A percentile compares a stretch with the other conserved stretches of the same genome.
phyloP scores from a whole-genome alignment of 2,113 vertebrate genomes.

The Catharus minimus region DNA sequence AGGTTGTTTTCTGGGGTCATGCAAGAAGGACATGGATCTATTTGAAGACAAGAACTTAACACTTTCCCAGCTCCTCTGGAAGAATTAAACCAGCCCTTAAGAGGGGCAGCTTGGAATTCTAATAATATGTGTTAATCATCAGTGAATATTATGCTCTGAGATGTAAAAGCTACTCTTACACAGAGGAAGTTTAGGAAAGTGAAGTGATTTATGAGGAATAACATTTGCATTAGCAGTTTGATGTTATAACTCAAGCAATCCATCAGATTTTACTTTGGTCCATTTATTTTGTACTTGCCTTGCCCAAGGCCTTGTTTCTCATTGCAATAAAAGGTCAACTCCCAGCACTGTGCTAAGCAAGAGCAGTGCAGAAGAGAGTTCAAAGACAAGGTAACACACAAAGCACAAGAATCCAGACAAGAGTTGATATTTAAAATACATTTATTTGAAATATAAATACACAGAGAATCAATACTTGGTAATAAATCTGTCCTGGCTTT shows the following conservation, averaged over 20 bases:
- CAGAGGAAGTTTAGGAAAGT: background rate
- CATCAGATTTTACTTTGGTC: constrained; percentile 55
- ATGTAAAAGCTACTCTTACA: background rate
- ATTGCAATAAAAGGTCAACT: constrained; percentile 58
- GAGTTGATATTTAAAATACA: background rate
- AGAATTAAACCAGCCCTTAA: background rate
- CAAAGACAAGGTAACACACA: background rate
- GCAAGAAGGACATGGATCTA: background rate
- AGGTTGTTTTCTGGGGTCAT: background rate
- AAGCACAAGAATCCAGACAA: background rate
- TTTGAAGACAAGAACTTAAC: background rate
- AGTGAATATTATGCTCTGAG: background rate
- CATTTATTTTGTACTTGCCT: constrained; percentile 53
- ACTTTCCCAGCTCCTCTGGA: background rate
- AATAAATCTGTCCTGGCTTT: background rate
- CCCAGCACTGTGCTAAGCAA: constrained; percentile 19
- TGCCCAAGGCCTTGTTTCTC: constrained; percentile 61
- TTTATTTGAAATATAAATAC: background rate
- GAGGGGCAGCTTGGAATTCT: background rate
- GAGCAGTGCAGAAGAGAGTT: background rate
- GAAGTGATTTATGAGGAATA: constrained; percentile 43
- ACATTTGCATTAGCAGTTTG: constrained; percentile 26
- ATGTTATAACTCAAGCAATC: constrained; percentile 42
- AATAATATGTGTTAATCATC: background rate
- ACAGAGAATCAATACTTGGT: background rate